Percentiles rank a stretch among this genome's conserved stretches.
phyloP scores from a whole-genome alignment of 2,113 vertebrate genomes.

The Callocephalon fimbriatum region DNA sequence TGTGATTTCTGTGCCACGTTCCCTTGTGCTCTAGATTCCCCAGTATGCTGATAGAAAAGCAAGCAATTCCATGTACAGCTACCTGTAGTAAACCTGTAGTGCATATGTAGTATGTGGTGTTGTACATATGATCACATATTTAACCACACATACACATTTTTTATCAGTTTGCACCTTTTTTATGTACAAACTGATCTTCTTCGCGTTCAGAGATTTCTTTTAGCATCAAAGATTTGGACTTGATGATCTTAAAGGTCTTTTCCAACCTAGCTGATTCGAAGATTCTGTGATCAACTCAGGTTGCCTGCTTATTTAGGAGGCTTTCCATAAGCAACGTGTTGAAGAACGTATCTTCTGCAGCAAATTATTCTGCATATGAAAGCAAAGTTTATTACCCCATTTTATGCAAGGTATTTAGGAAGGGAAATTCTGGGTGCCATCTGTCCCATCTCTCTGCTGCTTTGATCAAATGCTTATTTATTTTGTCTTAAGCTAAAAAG shows the following conservation, averaged over 20 bases:
- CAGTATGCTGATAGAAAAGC: neutral
- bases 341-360: neutral
- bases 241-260: neutral
- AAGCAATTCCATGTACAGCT: neutral
- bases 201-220: neutral
- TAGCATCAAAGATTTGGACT: neutral
- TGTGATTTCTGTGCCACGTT: neutral
- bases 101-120: neutral
- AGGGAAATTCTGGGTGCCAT: neutral
- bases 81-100: too few species aligned
- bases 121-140: neutral
- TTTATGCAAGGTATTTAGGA: neutral
- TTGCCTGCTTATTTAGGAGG: neutral
- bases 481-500: neutral
- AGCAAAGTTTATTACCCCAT: neutral
- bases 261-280: neutral
- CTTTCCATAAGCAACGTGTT: neutral
- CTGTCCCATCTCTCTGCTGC: neutral
- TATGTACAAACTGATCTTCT: neutral
- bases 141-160: neutral
- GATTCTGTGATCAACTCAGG: neutral
- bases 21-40: neutral
- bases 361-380: neutral
- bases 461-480: constrained; percentile 7
- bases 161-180: neutral